Conservation (phyloP, 2,113 vertebrate species). For the Lophius piscatorius region DNA sequence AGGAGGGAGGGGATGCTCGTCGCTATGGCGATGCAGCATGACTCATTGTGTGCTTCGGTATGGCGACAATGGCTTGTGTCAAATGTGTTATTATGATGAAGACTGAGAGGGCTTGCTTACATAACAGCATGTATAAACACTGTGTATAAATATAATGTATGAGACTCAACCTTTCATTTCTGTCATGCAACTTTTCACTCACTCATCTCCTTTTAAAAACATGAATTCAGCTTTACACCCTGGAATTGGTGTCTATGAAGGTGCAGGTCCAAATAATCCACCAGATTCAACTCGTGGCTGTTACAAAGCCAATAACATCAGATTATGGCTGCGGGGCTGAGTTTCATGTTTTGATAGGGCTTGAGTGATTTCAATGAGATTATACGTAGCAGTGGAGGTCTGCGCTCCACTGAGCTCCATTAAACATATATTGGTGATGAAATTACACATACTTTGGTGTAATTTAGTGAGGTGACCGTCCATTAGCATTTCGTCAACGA, state of each 20-base stretch:
- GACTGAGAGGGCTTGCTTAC: slow-evolving; percentile 27
- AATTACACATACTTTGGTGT: too few relatives aligned
- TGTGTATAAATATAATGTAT: slow-evolving; percentile 11
- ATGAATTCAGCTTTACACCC: slow-evolving; percentile 14
- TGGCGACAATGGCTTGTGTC: slow-evolving; percentile 39
- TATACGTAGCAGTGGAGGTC: too few relatives aligned
- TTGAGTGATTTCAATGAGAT: too few relatives aligned
- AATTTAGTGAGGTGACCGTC: too few relatives aligned
- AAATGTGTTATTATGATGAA: slow-evolving; percentile 40
- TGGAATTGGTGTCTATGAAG: not conserved
- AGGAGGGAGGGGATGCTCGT: slow-evolving; percentile 31
- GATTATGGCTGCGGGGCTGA: too few relatives aligned
- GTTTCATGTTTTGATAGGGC: too few relatives aligned
- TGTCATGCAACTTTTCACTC: slow-evolving; percentile 11
- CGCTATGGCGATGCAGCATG: slow-evolving; percentile 43
- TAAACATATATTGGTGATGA: too few relatives aligned
- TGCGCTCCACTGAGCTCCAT: too few relatives aligned
- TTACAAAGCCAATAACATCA: too few relatives aligned
- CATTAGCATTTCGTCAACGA: too few relatives aligned
- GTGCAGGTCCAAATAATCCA: too few relatives aligned
- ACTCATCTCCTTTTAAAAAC: slow-evolving; percentile 5
- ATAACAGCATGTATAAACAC: slow-evolving; percentile 20
- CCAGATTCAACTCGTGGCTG: too few relatives aligned
- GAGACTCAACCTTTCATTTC: not conserved
- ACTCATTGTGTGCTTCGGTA: slow-evolving; percentile 45